Evolutionary conservation across 2,113 vertebrate genomes (phyloP), one percentile per base, ranked within the genome.

Genomic region (Varanus salvator): DNA sequence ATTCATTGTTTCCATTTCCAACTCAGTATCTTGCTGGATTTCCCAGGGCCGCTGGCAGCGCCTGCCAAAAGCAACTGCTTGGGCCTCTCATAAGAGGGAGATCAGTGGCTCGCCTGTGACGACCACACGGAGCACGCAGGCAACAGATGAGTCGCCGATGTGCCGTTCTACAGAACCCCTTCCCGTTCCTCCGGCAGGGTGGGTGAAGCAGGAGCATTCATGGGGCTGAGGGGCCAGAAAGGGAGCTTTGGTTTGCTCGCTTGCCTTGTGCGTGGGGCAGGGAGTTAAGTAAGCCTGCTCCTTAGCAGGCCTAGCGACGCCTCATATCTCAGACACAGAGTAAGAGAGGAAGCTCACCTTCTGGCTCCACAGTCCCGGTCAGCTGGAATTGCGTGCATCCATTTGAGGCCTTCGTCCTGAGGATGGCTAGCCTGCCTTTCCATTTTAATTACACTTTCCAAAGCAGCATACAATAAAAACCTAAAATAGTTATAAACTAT

Each of bases 1-100:
- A 91, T 76, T 86, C n/a, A 72, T 80, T 87, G 85, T 90, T 93
- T 93, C 89, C 80, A 57, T 91, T 93, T 92, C 57, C 83, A 81
- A 68, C 69, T 27, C 86, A 89, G n/a, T 84, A 86, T 92, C 84
- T 87, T 85, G 29, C 87, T 78, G 81, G 89, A 52, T 88, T 87
- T 90, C 82, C 68, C 87, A 44, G 86, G 85, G 89, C 90, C 85
- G 9, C 81, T 84, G 85, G 77, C 52, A 82, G 44, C 66, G 87
- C 29, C 17, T 88, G 93, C 77, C 74, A 80, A 81, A 3, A 92
- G 74, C 69, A 85, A 77, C 88, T 54, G 44, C 54, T 68, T 85
- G 77, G 78, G 78, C 90, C 80, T 80, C 90, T 90, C 87, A 89
- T 83, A 87, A 91, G 84, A 87, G 25, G 52, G 25, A 0, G 0